A percentile compares a stretch with the other conserved stretches of the same genome.
Evolutionary conservation across 2,113 vertebrate genomes (phyloP).

Genomic region (Riparia riparia): DNA sequence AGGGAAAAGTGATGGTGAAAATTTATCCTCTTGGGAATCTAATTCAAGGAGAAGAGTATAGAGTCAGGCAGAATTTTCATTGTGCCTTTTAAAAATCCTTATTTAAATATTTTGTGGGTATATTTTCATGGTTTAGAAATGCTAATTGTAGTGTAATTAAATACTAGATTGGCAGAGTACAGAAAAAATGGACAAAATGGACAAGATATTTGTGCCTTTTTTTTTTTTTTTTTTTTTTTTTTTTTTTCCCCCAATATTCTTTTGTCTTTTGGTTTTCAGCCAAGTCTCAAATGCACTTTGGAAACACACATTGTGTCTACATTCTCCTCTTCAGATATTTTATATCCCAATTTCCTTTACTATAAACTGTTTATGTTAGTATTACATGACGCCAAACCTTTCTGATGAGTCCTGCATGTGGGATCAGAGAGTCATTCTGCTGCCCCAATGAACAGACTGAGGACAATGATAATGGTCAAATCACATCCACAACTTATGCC

Average conservation of each 20-base stretch:
- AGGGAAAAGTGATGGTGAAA: neutral
- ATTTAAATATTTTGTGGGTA: neutral
- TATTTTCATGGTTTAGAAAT: neutral
- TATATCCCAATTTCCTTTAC: conserved; percentile 17
- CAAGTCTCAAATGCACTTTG: neutral
- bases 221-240: neutral
- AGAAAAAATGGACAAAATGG: neutral
- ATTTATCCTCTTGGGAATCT: neutral
- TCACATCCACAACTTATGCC: neutral
- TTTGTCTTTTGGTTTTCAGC: neutral
- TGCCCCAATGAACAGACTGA: neutral
- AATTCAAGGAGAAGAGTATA: neutral
- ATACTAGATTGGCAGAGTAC: neutral
- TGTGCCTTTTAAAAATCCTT: neutral
- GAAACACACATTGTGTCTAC: neutral
- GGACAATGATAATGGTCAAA: neutral
- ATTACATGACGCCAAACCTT: neutral
- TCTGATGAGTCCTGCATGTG: neutral
- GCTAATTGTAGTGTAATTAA: neutral
- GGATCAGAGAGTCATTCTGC: neutral
- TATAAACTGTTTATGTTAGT: conserved; percentile 34
- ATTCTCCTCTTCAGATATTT: conserved; percentile 19
- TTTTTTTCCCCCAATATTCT: neutral
- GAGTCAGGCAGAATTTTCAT: neutral
- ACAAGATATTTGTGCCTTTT: neutral